Evolutionary conservation across 2,113 vertebrate species (phyloP), one percentile per base, ranked within the genome.

Genomic region (Myotis yumanensis): DNA sequence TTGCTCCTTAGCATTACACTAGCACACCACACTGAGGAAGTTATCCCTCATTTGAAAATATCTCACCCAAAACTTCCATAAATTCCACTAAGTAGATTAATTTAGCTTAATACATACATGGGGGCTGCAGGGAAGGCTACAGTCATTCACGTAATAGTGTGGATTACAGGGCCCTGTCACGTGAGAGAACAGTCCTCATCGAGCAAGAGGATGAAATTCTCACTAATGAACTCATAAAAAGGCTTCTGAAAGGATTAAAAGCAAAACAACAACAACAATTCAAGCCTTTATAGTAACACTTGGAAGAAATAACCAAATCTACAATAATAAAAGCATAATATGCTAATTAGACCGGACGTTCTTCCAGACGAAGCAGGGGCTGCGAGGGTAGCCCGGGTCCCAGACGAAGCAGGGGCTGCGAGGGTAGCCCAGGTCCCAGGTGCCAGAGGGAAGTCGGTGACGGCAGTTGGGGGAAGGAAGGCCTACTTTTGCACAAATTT

Each of bases 201-300:
- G 35, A 77, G 85, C 32, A 66, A 86, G 16, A 89, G 4, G 48
- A 71, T 51, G 37, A 89, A 93, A 93, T 28, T 88, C 81, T 66
- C 43, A 86, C 71, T 57, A 28, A n/a, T 35, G 20, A 30, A 57
- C 17, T 76, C 46, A 94, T 77, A 86, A 95, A 51, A 77, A 64
- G 22, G 76, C 11, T 89, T 94, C 59, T 81, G 28, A 90, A 82
- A 59, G 40, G 7, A 79, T n/a, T 86, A 43, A 89, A 93, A 84
- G n/a, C 22, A 86, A 95, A 37, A 11, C 35, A 71, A 37, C 10
- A 17, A 66, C 32, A 64, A 89, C 10, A 64, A 93, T 7, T 28
- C 75, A 83, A 92, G 37, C 10, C n/a, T 87, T 73, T 71, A 91
- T 11, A 22, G 37, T 72, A 93, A 86, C 30, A 80, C 40, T 79